Evolutionary conservation across 2,797 vertebrate species (phyloP).

Genomic region (Leucoraja ocellata): DNA sequence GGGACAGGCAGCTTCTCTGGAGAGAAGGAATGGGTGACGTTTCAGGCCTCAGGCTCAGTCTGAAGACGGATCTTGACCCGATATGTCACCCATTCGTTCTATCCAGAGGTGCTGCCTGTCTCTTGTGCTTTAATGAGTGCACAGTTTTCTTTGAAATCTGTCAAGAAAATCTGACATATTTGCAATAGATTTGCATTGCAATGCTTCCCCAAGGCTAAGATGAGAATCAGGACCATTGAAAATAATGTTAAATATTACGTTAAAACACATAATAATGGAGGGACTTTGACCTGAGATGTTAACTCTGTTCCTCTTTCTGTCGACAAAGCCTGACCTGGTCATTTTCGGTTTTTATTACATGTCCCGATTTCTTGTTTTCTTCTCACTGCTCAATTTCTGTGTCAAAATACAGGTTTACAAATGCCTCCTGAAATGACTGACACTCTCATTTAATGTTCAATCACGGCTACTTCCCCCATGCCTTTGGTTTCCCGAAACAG

Average conservation of each 20-base stretch:
- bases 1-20: no score
- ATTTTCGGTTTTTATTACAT: background rate
- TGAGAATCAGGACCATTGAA: background rate
- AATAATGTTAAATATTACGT: constrained; percentile 8
- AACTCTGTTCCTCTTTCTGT: no score
- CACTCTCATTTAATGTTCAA: constrained; percentile 4
- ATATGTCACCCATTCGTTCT: no score
- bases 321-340: no score
- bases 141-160: background rate
- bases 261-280: background rate
- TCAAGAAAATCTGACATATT: background rate
- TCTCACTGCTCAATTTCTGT: background rate
- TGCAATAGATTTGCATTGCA: background rate
- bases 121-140: no score
- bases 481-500: background rate
- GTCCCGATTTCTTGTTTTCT: background rate
- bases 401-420: background rate
- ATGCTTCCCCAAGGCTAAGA: background rate
- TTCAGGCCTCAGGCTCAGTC: no score
- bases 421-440: background rate
- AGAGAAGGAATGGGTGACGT: no score
- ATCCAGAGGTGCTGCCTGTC: no score
- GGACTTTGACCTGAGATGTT: no score
- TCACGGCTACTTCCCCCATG: background rate
- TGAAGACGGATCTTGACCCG: no score